Evolutionary conservation across 1,140 invertebrate species (phyloP).

Genomic region (Drosophila cardini): DNA sequence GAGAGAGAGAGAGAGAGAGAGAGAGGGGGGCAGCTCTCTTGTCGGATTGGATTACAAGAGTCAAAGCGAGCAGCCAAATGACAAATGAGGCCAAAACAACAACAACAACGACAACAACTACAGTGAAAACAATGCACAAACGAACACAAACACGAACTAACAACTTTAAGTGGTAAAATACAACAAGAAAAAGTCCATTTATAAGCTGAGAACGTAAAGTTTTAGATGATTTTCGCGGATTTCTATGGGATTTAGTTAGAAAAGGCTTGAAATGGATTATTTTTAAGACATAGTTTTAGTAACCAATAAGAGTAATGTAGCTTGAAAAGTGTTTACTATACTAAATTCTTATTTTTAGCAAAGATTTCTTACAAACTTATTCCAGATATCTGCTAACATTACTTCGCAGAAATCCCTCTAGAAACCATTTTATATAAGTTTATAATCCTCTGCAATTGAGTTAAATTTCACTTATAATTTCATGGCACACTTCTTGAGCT

Average conservation of each 20-base stretch:
- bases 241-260: constrained; percentile 6
- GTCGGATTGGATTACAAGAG: constrained; percentile 50
- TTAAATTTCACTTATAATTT: background rate
- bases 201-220: constrained; percentile 52
- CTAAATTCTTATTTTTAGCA: too few species aligned
- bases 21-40: constrained; percentile 29
- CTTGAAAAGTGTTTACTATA: background rate
- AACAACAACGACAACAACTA: constrained; percentile 34
- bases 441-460: background rate
- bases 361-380: too few species aligned
- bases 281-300: background rate
- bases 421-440: background rate
- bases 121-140: constrained; percentile 44
- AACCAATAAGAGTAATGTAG: background rate
- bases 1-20: too few species aligned
- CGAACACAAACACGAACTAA: constrained; percentile 32
- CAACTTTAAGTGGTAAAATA: constrained; percentile 45
- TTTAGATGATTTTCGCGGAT: constrained; percentile 49
- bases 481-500: background rate
- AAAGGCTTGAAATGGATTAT: constrained; percentile 31
- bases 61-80: constrained; percentile 56
- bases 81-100: constrained; percentile 71
- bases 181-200: constrained; percentile 55
- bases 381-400: too few species aligned
- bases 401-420: too few species aligned